Conservation (phyloP, 1,140 invertebrate genomes). For the Phortica variegata region DNA sequence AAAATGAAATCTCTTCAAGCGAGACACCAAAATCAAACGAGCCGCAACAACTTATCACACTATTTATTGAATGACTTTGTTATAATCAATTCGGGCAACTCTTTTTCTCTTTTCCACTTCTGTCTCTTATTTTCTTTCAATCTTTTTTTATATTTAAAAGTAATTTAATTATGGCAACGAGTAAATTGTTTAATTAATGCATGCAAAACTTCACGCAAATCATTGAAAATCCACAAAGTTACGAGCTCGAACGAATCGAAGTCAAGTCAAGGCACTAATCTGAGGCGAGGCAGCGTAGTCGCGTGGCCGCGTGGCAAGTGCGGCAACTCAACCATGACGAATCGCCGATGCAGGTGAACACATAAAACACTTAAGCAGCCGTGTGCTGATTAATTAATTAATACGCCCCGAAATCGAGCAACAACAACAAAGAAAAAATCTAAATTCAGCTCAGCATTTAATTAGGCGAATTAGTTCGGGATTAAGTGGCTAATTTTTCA, state of each 20-base stretch:
- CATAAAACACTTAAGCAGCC: conserved; percentile 49
- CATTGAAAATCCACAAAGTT: conserved; percentile 45
- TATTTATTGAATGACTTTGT: conserved; percentile 43
- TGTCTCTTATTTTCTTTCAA: too few relatives aligned
- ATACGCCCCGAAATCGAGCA: too few relatives aligned
- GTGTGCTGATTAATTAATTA: not conserved
- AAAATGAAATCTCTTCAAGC: too few relatives aligned
- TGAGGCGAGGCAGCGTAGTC: conserved; percentile 4
- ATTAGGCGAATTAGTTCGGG: conserved; percentile 38
- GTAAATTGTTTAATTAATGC: too few relatives aligned
- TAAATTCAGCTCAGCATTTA: conserved; percentile 19
- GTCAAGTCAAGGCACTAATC: too few relatives aligned
- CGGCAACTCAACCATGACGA: too few relatives aligned
- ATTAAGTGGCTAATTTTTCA: conserved; percentile 34
- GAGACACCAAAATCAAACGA: conserved; percentile 31
- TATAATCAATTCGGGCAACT: too few relatives aligned
- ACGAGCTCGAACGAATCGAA: conserved; percentile 39
- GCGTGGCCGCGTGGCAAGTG: conserved; percentile 7
- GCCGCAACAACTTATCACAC: conserved; percentile 45
- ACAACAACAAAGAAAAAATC: conserved; percentile 1
- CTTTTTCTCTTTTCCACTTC: too few relatives aligned
- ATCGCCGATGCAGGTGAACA: conserved; percentile 34
- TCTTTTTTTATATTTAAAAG: too few relatives aligned
- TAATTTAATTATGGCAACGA: too few relatives aligned
- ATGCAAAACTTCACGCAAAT: conserved; percentile 21